Evolutionary conservation across 2,113 vertebrate genomes (phyloP).

Genomic region (Ramphastos sulfuratus): DNA sequence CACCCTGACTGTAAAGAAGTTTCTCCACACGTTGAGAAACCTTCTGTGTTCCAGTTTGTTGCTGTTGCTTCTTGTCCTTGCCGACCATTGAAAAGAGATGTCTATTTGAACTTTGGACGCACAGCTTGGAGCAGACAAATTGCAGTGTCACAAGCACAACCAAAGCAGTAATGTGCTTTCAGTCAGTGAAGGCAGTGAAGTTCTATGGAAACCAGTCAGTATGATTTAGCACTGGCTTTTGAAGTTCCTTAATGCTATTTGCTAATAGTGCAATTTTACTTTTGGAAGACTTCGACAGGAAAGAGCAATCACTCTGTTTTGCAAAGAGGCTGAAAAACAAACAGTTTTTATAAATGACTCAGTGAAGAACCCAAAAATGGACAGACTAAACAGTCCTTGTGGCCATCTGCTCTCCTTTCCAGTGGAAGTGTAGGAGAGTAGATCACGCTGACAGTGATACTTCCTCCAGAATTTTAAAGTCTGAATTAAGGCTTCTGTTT

Average conservation of each 20-base stretch:
- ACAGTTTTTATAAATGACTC: neutral
- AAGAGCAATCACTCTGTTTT: neutral
- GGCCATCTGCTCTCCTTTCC: neutral
- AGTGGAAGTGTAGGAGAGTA: neutral
- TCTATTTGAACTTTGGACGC: neutral
- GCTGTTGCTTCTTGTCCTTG: too few species aligned
- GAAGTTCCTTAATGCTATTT: neutral
- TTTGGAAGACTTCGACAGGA: neutral
- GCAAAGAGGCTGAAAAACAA: neutral
- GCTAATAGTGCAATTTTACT: slow-evolving; percentile 7
- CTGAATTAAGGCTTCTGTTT: neutral
- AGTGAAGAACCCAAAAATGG: neutral
- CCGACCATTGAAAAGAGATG: neutral
- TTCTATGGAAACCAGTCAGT: slow-evolving; percentile 1
- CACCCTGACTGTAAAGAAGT: too few species aligned
- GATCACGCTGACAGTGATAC: neutral
- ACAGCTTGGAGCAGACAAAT: slow-evolving; percentile 18
- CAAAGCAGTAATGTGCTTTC: neutral
- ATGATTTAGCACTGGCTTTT: neutral
- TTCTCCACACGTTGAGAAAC: too few species aligned
- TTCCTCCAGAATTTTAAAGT: neutral
- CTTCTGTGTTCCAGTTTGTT: too few species aligned
- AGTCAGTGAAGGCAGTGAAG: neutral
- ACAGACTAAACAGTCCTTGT: neutral
- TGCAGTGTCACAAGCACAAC: neutral